These are phyloP conservation scores for Clistopyga incitator DNA, from an alignment of 2,888 invertebrate genomes.

Conservation along the genomic window DNA sequence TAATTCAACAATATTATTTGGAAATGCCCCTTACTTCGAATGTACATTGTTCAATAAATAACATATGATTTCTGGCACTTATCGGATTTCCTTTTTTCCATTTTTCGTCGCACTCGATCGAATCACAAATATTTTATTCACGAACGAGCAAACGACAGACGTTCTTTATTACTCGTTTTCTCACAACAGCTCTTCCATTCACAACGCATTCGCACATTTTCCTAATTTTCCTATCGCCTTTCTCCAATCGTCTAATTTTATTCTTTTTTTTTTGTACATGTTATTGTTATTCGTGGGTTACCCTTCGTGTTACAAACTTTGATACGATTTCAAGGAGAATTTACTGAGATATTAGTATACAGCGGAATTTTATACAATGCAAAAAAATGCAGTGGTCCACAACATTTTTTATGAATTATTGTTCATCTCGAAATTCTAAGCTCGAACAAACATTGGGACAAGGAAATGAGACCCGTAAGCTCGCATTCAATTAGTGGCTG, in stretches of 20 bases:
- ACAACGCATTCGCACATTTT: slow-evolving; percentile 25
- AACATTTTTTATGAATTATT: neutral
- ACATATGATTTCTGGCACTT: slow-evolving; percentile 55
- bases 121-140: slow-evolving; percentile 13
- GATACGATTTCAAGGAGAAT: neutral
- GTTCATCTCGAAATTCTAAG: neutral
- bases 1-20: slow-evolving; percentile 23
- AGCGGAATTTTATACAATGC: neutral
- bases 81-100: neutral
- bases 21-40: slow-evolving; percentile 24
- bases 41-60: slow-evolving; percentile 55
- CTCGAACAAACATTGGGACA: slow-evolving; percentile 2
- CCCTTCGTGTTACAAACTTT: neutral
- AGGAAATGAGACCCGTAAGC: neutral
- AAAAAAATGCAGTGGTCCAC: neutral
- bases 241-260: neutral
- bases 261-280: neutral
- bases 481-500: neutral
- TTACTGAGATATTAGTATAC: neutral
- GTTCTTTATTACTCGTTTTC: slow-evolving; percentile 1
- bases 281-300: neutral
- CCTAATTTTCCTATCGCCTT: slow-evolving; percentile 5
- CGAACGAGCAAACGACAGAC: neutral
- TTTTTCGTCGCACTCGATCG: neutral
- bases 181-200: neutral